Evolutionary conservation across 2,113 vertebrate species (phyloP).

Genomic region (Sterrhoptilus dennistouni): DNA sequence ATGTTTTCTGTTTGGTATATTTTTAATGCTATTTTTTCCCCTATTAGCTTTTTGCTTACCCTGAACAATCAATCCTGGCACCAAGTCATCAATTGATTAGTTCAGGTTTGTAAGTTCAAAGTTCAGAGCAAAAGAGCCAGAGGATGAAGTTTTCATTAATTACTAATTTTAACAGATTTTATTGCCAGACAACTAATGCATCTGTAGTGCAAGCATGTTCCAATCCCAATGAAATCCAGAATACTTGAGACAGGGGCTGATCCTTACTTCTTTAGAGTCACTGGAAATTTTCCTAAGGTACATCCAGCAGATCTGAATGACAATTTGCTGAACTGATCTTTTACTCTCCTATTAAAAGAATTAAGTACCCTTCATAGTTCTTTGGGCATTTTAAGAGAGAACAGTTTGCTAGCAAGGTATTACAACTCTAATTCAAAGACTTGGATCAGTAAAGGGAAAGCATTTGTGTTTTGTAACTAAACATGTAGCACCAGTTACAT

Average conservation of each 20-base stretch:
- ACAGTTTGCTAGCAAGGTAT: neutral
- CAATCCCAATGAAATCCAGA: neutral
- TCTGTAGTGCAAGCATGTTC: neutral
- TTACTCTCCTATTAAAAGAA: neutral
- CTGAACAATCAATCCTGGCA: neutral
- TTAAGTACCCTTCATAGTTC: rapidly evolving
- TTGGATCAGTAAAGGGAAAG: neutral
- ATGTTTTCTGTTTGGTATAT: neutral
- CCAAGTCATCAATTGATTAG: neutral
- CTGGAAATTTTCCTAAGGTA: neutral
- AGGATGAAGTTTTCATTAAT: neutral
- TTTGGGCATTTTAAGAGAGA: neutral
- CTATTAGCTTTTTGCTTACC: neutral
- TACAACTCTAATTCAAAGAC: neutral
- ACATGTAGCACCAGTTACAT: neutral
- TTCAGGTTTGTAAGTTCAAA: neutral
- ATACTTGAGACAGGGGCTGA: neutral
- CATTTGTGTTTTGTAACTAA: neutral
- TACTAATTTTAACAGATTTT: neutral
- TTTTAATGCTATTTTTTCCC: neutral
- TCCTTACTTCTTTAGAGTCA: neutral
- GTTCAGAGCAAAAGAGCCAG: neutral
- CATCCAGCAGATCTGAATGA: rapidly evolving
- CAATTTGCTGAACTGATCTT: neutral
- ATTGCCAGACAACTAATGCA: neutral